These are phyloP conservation scores for Montipora foliosa DNA, from an alignment of 64 coral and sea anemone genomes.

Conservation along the genomic window DNA sequence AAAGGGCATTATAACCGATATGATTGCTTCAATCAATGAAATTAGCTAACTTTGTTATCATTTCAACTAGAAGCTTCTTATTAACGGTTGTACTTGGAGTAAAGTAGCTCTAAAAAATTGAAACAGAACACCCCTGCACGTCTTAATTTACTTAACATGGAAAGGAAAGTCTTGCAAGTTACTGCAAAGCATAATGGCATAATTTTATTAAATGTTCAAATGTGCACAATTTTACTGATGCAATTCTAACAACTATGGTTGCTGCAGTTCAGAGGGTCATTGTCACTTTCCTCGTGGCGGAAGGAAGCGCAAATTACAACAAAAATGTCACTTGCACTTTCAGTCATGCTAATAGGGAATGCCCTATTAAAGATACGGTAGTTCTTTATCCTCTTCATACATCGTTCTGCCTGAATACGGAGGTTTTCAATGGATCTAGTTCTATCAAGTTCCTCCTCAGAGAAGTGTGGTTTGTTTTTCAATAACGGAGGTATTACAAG, in stretches of 20 bases:
- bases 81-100: background rate
- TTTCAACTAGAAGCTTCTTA: too few species aligned
- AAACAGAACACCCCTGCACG: background rate
- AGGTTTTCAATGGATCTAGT: too few species aligned
- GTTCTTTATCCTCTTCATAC: constrained; percentile 54
- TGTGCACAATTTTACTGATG: background rate
- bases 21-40: too few species aligned
- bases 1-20: too few species aligned
- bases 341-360: constrained; percentile 36
- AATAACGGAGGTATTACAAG: too few species aligned
- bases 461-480: too few species aligned
- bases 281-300: constrained; percentile 38
- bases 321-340: constrained; percentile 60
- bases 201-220: background rate
- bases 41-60: too few species aligned
- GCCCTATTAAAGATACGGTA: constrained; percentile 49
- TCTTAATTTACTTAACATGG: background rate
- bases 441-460: too few species aligned
- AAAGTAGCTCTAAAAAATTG: too few species aligned
- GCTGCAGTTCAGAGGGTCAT: constrained; percentile 5
- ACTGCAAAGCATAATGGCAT: background rate
- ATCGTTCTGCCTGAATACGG: background rate
- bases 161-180: background rate
- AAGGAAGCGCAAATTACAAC: constrained; percentile 61
- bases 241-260: background rate